Evolutionary conservation across 2,888 invertebrate genomes (phyloP), one percentile per base, ranked within the genome.

Genomic region (Plagodis pulveraria): DNA sequence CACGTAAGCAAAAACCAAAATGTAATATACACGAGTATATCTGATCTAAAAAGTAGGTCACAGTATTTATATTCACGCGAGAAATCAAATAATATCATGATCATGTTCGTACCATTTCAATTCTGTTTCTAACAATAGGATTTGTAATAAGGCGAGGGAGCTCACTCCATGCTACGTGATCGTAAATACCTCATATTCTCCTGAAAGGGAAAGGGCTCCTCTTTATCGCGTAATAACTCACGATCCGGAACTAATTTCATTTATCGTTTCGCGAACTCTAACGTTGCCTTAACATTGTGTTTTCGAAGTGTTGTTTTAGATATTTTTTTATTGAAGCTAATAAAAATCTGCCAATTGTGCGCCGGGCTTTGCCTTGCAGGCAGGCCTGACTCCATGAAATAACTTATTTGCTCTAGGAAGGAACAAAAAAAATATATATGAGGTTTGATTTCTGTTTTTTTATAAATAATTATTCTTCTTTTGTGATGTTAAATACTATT

Each of bases 181-280:
- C 63, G 62, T 63, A 56, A 64, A 69, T 73, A 73, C 70, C 66
- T 69, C 72, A 74, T 67, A 75, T 68, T 63, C 66, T 59, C 58
- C 59, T 54, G 55, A 62, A 68, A 67, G 66, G 67, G 70, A 71
- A 70, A 66, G 62, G 66, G 58, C 65, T 58, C 58, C 57, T 50
- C 65, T 72, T 71, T 67, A 71, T 67, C 71, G 65, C 65, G 52
- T 55, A 62, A 56, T 76, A 71, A 75, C 71, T 73, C 68, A 68
- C 70, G 69, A 50, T 51, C 57, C 67, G 62, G 63, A 73, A 66
- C 70, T 67, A 71, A 75, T 72, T 72, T 72, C 65, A 63, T 67
- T 72, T 71, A 72, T 72, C 62, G 65, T 62, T 53, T 47, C 61
- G 36, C 53, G 48, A 65, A 53, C 57, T 54, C 51, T 32, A 48